A percentile compares a stretch with the other conserved stretches of the same genome.
phyloP scores from a whole-genome alignment of 2,888 invertebrate species.

The Andrena bucephala region DNA sequence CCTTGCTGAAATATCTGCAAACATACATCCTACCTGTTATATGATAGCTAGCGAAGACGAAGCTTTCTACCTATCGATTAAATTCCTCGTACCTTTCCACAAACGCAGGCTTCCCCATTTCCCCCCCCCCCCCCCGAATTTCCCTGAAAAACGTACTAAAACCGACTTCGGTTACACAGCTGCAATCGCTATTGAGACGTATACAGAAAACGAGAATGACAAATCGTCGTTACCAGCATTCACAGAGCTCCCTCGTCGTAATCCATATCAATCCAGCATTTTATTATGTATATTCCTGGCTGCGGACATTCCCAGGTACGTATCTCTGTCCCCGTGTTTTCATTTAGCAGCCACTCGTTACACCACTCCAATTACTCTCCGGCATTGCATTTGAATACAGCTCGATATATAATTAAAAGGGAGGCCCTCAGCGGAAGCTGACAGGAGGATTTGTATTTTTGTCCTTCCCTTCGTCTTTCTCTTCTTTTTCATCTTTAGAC shows the following conservation, averaged over 20 bases:
- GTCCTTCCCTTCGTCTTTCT: no score
- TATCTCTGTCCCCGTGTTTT: conserved; percentile 8
- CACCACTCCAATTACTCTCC: conserved; percentile 25
- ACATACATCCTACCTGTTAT: no score
- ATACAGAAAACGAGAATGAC: neutral
- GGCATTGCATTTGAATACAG: conserved; percentile 17
- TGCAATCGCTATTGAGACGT: conserved; percentile 7
- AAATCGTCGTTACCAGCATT: conserved; percentile 1
- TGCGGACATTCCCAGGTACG: neutral
- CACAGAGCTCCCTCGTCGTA: neutral
- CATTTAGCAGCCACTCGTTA: conserved; percentile 20
- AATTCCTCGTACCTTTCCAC: no score
- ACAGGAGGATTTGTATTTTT: no score
- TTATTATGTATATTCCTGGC: neutral
- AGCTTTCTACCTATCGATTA: no score
- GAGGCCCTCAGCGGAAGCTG: no score
- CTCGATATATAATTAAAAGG: conserved; percentile 18
- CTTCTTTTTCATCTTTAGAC: no score
- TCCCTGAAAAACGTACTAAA: neutral
- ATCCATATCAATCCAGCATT: conserved; percentile 12
- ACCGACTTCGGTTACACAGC: conserved; percentile 11
- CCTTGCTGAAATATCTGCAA: neutral
- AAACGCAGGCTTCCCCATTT: no score
- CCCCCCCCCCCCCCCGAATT: neutral
- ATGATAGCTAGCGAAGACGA: no score